phyloP scores from a whole-genome alignment of 2,113 vertebrate genomes.

The Deroptyus accipitrinus region DNA sequence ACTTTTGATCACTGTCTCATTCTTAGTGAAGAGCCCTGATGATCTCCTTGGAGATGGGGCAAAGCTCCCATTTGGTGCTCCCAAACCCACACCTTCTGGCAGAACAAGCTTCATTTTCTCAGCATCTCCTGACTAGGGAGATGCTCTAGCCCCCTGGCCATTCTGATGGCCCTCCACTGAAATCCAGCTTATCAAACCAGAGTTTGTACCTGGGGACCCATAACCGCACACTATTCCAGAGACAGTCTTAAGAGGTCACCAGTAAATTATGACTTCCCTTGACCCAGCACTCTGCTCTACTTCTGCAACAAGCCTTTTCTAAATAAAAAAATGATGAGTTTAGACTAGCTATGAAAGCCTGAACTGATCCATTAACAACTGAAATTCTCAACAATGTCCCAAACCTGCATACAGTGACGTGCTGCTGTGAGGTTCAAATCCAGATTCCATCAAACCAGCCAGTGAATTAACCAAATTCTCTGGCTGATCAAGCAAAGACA shows the following conservation, averaged over 20 bases:
- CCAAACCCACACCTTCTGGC: background rate
- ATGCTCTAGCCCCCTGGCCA: background rate
- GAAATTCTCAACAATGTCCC: background rate
- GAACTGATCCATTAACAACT: background rate
- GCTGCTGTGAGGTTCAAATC: background rate
- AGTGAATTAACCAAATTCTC: background rate
- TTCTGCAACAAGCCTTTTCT: background rate
- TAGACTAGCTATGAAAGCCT: background rate
- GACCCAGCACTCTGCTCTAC: background rate
- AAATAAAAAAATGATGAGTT: background rate
- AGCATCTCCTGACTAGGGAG: background rate
- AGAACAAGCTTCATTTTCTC: background rate
- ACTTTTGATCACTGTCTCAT: background rate
- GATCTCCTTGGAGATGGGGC: background rate
- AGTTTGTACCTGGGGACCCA: background rate
- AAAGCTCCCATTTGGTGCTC: background rate
- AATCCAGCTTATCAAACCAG: background rate
- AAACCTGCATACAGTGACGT: background rate
- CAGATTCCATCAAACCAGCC: background rate
- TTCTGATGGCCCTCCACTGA: background rate
- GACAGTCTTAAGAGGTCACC: background rate
- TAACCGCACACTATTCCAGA: background rate
- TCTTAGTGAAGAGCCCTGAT: background rate
- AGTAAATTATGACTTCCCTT: background rate
- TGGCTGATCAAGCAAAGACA: background rate